Evolutionary conservation across 2,797 vertebrate species (phyloP).

Genomic region (Sebastes taczanowskii): DNA sequence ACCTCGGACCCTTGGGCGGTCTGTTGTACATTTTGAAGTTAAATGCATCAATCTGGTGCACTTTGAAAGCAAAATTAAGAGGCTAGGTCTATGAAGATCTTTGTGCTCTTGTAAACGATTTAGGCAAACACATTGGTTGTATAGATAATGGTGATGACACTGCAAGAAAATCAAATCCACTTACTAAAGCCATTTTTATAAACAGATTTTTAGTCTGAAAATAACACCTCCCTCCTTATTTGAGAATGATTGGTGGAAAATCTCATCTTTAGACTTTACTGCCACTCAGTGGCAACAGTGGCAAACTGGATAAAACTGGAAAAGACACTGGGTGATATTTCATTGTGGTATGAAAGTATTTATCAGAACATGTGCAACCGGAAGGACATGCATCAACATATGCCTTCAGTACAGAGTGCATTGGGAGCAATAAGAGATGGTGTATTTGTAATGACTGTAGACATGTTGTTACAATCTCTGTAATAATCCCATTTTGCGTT

Average conservation of each 20-base stretch:
- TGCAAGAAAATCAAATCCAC: not conserved
- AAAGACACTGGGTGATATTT: not conserved
- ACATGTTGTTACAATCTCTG: not conserved
- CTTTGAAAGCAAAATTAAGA: not conserved
- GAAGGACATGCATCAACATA: not conserved
- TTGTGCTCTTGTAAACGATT: too few relatives aligned
- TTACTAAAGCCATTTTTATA: not conserved
- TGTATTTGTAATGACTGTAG: not conserved
- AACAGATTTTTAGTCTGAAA: not conserved
- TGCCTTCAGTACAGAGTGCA: not conserved
- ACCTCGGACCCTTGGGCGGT: not conserved
- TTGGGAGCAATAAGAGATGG: too few relatives aligned
- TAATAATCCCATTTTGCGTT: not conserved
- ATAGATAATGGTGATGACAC: too few relatives aligned
- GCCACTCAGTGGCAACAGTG: slow-evolving; percentile 18
- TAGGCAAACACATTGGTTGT: too few relatives aligned
- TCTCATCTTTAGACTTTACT: not conserved
- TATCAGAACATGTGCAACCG: not conserved
- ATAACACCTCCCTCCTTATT: not conserved
- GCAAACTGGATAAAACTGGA: not conserved
- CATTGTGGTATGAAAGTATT: not conserved
- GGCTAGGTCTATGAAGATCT: too few relatives aligned
- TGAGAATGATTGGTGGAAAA: not conserved
- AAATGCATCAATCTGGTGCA: not conserved
- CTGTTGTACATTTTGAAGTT: not conserved